Evolutionary conservation across 2,113 vertebrate genomes (phyloP).

Genomic region (Macquaria ambigua): DNA sequence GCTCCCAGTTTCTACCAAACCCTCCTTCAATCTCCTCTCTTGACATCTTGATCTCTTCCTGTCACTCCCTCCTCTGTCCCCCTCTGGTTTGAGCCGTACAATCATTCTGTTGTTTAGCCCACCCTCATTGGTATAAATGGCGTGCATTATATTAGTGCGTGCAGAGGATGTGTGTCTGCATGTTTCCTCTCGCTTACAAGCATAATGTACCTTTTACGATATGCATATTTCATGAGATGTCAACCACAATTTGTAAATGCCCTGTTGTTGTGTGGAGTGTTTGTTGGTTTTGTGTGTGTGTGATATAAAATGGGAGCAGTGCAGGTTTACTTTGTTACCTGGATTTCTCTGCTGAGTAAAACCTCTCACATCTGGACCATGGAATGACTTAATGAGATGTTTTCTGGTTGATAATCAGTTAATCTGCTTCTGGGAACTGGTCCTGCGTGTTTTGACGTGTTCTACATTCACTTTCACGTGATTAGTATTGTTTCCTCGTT

Average conservation of each 20-base stretch:
- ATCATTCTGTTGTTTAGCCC: no score
- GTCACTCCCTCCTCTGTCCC: conserved; percentile 1
- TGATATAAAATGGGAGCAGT: neutral
- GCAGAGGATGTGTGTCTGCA: neutral
- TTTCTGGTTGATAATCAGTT: neutral
- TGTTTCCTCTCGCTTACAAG: conserved; percentile 21
- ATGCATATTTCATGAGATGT: conserved; percentile 61
- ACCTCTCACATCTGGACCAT: neutral
- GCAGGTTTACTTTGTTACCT: neutral
- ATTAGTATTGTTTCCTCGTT: neutral
- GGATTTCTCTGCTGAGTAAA: neutral
- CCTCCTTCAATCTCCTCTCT: neutral
- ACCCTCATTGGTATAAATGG: no score
- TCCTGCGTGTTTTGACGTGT: neutral
- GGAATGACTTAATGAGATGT: neutral
- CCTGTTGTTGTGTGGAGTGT: neutral
- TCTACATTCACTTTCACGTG: neutral
- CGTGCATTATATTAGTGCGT: neutral
- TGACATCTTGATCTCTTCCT: conserved; percentile 8
- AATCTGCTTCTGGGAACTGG: neutral
- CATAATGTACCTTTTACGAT: conserved; percentile 29
- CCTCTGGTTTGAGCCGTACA: neutral
- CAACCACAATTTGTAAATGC: conserved; percentile 24
- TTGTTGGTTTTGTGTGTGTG: conserved; percentile 12
- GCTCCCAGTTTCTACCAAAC: neutral